Percentiles rank a stretch among this genome's conserved stretches.
phyloP scores from a whole-genome alignment of 2,888 invertebrate species.

The Troides oblongomaculatus region DNA sequence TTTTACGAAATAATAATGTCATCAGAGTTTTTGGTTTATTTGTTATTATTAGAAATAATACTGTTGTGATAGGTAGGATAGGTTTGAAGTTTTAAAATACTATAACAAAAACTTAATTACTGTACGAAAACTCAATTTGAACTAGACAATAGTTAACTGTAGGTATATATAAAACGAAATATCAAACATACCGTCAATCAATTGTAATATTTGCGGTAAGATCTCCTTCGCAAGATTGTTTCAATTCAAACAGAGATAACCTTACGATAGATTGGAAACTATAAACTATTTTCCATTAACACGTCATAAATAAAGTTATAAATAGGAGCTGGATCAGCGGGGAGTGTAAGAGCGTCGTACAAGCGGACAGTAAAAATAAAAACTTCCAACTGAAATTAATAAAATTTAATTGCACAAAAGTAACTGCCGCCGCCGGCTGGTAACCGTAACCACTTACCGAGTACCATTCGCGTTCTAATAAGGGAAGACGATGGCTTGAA shows the following conservation, averaged over 20 bases:
- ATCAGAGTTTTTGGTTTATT: too few species aligned
- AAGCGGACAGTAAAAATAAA: slow-evolving; percentile 56
- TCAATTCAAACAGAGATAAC: slow-evolving; percentile 12
- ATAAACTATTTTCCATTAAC: slow-evolving; percentile 28
- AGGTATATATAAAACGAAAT: neutral
- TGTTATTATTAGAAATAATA: too few species aligned
- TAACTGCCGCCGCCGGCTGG: slow-evolving; percentile 23
- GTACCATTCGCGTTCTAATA: slow-evolving; percentile 24
- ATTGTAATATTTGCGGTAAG: too few species aligned
- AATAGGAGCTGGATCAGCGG: slow-evolving; percentile 31
- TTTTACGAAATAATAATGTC: too few species aligned
- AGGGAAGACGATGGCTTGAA: slow-evolving; percentile 28
- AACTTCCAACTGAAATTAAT: slow-evolving; percentile 57
- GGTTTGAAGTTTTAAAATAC: too few species aligned
- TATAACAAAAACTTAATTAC: too few species aligned
- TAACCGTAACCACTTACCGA: slow-evolving; percentile 18
- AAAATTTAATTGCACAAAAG: slow-evolving; percentile 58
- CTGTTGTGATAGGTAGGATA: too few species aligned
- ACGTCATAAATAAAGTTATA: slow-evolving; percentile 30
- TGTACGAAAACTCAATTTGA: neutral
- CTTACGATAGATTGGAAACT: neutral
- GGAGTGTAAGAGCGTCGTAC: slow-evolving; percentile 34
- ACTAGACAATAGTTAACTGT: neutral
- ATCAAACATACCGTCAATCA: neutral
- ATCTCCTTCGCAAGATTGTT: neutral